Conservation (phyloP, 2,113 vertebrate species). For the human (Homo sapiens) region DNA sequence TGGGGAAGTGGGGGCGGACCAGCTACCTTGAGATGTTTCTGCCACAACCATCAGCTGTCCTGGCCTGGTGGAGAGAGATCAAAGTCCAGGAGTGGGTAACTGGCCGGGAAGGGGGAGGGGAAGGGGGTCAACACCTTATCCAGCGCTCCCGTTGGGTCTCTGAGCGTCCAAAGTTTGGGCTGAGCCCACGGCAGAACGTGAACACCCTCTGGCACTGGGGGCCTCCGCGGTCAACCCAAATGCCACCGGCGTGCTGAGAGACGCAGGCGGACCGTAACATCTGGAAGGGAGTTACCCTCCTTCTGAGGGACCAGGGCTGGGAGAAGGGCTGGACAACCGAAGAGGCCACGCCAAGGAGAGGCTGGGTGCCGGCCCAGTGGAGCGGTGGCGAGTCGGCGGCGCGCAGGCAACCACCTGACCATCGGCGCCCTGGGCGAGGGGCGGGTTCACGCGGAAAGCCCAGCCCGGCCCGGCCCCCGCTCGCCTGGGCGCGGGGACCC, state of each 20-base stretch:
- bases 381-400: not conserved
- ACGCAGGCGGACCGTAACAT: not conserved
- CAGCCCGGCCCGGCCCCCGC: not conserved
- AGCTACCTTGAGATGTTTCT: conserved; percentile 67
- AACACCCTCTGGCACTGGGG: conserved; percentile 2
- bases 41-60: conserved; percentile 78
- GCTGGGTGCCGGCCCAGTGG: not conserved
- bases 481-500: not conserved
- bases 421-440: not conserved
- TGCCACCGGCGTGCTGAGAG: not conserved
- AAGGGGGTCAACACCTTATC: not conserved
- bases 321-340: not conserved
- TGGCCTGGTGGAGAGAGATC: conserved; percentile 69
- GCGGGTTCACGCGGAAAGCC: conserved; percentile 31
- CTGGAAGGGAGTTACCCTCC: not conserved
- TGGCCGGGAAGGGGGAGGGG: not conserved
- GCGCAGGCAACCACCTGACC: conserved; percentile 39
- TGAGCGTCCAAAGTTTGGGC: not conserved
- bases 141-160: not conserved
- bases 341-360: conserved; percentile 17
- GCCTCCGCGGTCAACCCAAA: not conserved
- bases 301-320: not conserved
- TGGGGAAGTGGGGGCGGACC: conserved; percentile 61
- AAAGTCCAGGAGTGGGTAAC: conserved; percentile 63
- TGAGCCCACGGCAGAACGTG: not conserved